phyloP scores from a whole-genome alignment of 1,140 invertebrate genomes.

The Teleopsis dalmanni region DNA sequence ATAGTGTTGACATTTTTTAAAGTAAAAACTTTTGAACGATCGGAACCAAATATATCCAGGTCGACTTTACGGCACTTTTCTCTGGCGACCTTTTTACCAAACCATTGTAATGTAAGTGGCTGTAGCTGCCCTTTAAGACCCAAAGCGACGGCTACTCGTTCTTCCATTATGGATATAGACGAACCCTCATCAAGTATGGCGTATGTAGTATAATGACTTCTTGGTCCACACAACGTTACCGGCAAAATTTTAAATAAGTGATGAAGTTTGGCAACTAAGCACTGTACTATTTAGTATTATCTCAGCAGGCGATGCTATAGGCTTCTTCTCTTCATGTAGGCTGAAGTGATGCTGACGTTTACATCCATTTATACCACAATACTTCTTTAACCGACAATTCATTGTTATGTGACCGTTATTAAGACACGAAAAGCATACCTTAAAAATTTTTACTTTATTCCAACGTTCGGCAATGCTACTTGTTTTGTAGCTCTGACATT shows the following conservation, averaged over 20 bases:
- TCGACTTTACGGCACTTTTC: too few relatives aligned
- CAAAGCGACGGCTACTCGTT: too few relatives aligned
- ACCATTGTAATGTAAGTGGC: too few relatives aligned
- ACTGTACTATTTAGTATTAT: background rate
- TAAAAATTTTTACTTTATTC: background rate
- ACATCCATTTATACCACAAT: background rate
- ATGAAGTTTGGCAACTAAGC: too few relatives aligned
- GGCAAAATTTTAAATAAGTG: background rate
- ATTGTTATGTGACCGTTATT: background rate
- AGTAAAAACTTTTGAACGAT: too few relatives aligned
- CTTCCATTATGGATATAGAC: too few relatives aligned
- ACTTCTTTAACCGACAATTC: slow-evolving; percentile 1
- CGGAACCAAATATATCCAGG: too few relatives aligned
- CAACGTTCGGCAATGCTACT: background rate
- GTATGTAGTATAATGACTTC: too few relatives aligned
- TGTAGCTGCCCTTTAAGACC: too few relatives aligned
- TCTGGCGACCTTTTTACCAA: too few relatives aligned
- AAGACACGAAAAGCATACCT: background rate
- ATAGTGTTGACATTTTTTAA: too few relatives aligned
- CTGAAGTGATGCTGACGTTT: background rate
- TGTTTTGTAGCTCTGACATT: background rate
- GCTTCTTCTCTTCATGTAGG: background rate
- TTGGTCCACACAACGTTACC: background rate
- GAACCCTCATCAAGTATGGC: too few relatives aligned
- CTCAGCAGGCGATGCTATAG: background rate